Evolutionary conservation across 2,888 invertebrate species (phyloP), one percentile per base, ranked within the genome.

Genomic region (Ophion costatus): DNA sequence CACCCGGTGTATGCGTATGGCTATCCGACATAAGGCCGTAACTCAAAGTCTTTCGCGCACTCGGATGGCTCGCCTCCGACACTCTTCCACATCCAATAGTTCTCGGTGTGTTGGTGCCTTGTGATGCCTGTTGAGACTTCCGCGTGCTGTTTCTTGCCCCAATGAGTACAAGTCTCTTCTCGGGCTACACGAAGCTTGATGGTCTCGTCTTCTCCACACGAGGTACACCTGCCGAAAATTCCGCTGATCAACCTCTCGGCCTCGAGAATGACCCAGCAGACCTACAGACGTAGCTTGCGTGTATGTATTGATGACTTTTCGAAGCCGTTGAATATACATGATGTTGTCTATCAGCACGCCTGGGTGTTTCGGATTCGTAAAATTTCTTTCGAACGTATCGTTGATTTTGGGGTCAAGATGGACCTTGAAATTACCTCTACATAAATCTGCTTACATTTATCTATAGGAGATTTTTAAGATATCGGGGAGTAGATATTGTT

Each of bases 161-260:
- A 66, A 71, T 63, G 51, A 42, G 74, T 75, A 77, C 70, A 38
- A 33, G 29, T 45, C 59, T 42, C 42, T 42, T 64, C 38, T n/a
- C 51, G 20, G 33, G n/a, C 11, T 22, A 51, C 3, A 24, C 74
- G 80, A 33, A 66, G 45, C 38, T 71, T 33, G 76, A 67, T n/a
- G 24, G 57, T 64, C 74, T 61, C 51, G 69, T 17, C 74, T 42
- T 71, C 45, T 77, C 33, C 20, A 42, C 42, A 38, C 22, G 20
- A 59, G 9, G 29, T 75, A 85, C 85, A 87, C 85, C 85, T 85
- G 86, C 85, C 83, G 71, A 87, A 87, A 83, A 86, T 83, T 86
- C 75, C 81, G 76, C 66, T 75, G 77, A 80, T 73, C 75, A 63
- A 75, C 71, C 85, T 78, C 74, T 61, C 69, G 64, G 69, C 69